A percentile compares a stretch with the other conserved stretches of the same genome.
These are phyloP conservation scores for Urophycis tenuis DNA, from an alignment of 2,797 vertebrate genomes.

Conservation along the genomic window DNA sequence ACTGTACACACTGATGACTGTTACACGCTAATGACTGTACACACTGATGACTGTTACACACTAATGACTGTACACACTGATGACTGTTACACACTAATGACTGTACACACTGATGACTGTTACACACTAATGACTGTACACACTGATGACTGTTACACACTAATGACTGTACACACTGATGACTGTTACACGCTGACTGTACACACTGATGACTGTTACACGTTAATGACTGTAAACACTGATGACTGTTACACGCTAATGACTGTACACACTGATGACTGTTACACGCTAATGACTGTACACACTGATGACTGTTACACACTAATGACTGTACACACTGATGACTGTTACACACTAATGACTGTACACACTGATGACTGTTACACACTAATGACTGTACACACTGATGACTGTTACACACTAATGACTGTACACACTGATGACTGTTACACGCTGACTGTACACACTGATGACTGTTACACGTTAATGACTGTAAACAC, in stretches of 20 bases:
- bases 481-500: constrained; percentile 5
- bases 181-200: no score
- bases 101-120: no score
- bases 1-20: background rate
- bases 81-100: background rate
- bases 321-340: no score
- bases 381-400: no score
- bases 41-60: no score
- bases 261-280: background rate
- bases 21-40: background rate
- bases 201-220: background rate
- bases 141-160: background rate
- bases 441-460: no score
- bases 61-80: no score
- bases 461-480: background rate
- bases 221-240: constrained; percentile 2
- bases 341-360: background rate
- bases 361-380: no score
- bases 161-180: constrained; percentile 12
- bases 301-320: no score
- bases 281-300: background rate
- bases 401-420: background rate
- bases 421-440: constrained; percentile 11
- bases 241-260: background rate
- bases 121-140: no score